Conservation (phyloP, 1,140 invertebrate species). For the Scaptodrosophila lebanonensis region DNA sequence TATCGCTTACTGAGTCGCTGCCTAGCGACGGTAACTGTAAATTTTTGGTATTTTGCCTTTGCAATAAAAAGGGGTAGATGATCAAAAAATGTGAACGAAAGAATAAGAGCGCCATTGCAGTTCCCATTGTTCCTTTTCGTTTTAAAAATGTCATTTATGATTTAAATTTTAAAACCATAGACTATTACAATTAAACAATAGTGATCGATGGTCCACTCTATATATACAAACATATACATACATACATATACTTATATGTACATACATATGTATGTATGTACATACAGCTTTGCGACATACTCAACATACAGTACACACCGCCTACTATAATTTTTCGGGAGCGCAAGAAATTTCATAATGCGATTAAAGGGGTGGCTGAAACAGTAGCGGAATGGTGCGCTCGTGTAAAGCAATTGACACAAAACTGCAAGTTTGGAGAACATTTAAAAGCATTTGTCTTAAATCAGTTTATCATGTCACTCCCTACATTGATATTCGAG, state of each 20-base stretch:
- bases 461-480: too few species aligned
- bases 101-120: too few species aligned
- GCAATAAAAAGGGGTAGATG: too few species aligned
- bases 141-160: too few species aligned
- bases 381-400: slow-evolving; percentile 7
- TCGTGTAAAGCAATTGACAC: slow-evolving; percentile 4
- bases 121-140: too few species aligned
- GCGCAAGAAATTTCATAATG: slow-evolving; percentile 9
- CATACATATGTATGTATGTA: slow-evolving; percentile 5
- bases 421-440: slow-evolving; percentile 8
- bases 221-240: background rate
- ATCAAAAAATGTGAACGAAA: too few species aligned
- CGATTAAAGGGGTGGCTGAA: background rate
- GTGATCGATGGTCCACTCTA: background rate
- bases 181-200: too few species aligned
- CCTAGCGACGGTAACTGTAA: too few species aligned
- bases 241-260: background rate
- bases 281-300: slow-evolving; percentile 3
- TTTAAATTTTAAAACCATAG: too few species aligned
- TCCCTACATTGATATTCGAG: slow-evolving; percentile 3
- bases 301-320: slow-evolving; percentile 5
- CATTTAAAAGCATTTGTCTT: too few species aligned
- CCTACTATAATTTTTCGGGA: slow-evolving; percentile 16
- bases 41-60: too few species aligned
- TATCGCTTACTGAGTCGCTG: too few species aligned